These are phyloP conservation scores for Drosophila longiperda DNA, from an alignment of 2,888 invertebrate species.

Conservation along the genomic window DNA sequence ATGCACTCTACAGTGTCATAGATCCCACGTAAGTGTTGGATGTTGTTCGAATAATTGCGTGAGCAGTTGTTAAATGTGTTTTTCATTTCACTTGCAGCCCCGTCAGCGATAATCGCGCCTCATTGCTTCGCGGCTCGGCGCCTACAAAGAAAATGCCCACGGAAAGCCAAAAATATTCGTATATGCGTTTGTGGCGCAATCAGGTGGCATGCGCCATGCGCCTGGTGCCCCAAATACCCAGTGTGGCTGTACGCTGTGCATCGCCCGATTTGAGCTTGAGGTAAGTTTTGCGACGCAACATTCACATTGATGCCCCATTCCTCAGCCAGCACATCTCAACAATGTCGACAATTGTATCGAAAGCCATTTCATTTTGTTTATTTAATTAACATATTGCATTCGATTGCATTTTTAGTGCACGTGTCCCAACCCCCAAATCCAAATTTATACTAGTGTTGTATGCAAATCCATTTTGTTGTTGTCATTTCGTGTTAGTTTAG, in stretches of 20 bases:
- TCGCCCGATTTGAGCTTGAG: slow-evolving; percentile 96
- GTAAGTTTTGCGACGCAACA: slow-evolving; percentile 85
- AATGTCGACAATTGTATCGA: slow-evolving; percentile 9
- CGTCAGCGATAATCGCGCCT: slow-evolving; percentile 98
- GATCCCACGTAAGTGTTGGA: slow-evolving; percentile 92
- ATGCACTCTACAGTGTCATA: slow-evolving; percentile 95
- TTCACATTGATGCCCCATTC: slow-evolving; percentile 6
- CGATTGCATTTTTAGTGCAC: slow-evolving; percentile 42
- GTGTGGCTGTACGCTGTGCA: slow-evolving; percentile 94
- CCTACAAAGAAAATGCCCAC: slow-evolving; percentile 95
- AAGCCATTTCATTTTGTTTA: slow-evolving; percentile 50
- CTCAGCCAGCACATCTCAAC: slow-evolving; percentile 26
- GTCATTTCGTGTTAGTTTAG: slow-evolving; percentile 17
- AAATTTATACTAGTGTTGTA: background rate
- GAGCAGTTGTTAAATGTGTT: background rate
- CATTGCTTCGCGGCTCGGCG: slow-evolving; percentile 94
- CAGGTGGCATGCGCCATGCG: slow-evolving; percentile 98
- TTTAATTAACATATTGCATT: slow-evolving; percentile 64
- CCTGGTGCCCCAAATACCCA: slow-evolving; percentile 96
- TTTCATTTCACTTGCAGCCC: slow-evolving; percentile 87
- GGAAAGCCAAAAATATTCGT: slow-evolving; percentile 93
- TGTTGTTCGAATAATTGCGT: background rate
- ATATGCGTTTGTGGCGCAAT: slow-evolving; percentile 99
- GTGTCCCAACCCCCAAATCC: slow-evolving; percentile 9
- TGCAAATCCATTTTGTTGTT: slow-evolving; percentile 36